These are phyloP conservation scores for Spongia lamella DNA, from an alignment of 37 sponge, comb jelly and placozoan genomes.

Conservation along the genomic window DNA sequence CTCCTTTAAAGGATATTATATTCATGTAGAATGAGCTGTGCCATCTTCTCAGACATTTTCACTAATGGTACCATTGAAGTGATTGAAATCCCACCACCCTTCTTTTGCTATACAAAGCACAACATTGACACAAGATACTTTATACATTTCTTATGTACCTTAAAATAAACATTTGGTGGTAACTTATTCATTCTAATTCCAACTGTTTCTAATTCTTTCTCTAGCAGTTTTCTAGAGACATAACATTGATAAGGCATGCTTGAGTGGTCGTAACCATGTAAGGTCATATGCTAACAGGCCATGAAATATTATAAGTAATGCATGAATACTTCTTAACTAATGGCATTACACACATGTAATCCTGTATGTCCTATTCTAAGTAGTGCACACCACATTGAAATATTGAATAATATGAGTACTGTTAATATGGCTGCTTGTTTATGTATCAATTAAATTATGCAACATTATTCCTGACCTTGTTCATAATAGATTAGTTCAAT, in stretches of 20 bases:
- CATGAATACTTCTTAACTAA: slow-evolving; percentile 24
- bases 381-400: not conserved
- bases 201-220: slow-evolving; percentile 89
- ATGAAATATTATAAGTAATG: too few relatives aligned
- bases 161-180: slow-evolving; percentile 96
- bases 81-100: slow-evolving; percentile 93
- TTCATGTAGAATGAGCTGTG: slow-evolving; percentile 94
- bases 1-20: slow-evolving; percentile 78
- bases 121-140: not conserved
- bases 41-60: slow-evolving; percentile 91
- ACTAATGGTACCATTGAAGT: slow-evolving; percentile 86
- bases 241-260: too few relatives aligned
- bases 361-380: not conserved
- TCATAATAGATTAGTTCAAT: too few relatives aligned
- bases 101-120: slow-evolving; percentile 65
- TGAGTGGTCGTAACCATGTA: too few relatives aligned
- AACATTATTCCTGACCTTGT: too few relatives aligned
- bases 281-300: too few relatives aligned
- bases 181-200: slow-evolving; percentile 93
- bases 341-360: slow-evolving; percentile 4
- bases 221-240: slow-evolving; percentile 55
- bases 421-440: too few relatives aligned
- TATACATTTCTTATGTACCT: slow-evolving; percentile 32
- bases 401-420: too few relatives aligned
- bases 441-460: too few relatives aligned